Evolutionary conservation across 2,888 invertebrate genomes (phyloP).

Genomic region (Ennomos fuscantarius): DNA sequence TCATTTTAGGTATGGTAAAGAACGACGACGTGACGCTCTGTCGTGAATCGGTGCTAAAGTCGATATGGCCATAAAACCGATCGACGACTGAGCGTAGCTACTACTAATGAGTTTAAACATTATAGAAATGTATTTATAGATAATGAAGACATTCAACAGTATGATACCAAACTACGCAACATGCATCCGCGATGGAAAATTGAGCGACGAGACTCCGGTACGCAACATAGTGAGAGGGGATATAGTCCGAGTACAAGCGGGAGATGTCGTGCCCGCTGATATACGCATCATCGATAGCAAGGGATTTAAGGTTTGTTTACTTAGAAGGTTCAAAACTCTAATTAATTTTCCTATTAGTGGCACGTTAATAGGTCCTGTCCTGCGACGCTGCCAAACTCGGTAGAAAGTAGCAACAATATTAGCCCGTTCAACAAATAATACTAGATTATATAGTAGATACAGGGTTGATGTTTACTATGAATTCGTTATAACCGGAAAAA

Average conservation of each 20-base stretch:
- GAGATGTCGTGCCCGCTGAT: constrained; percentile 99
- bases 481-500: too few species aligned
- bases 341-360: too few species aligned
- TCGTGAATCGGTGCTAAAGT: too few species aligned
- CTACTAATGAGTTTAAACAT: too few species aligned
- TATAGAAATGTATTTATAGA: constrained; percentile 72
- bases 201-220: constrained; percentile 92
- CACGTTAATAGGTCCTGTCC: too few species aligned
- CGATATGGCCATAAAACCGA: too few species aligned
- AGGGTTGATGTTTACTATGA: too few species aligned
- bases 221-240: constrained; percentile 97
- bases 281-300: constrained; percentile 97
- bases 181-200: constrained; percentile 93
- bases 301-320: constrained; percentile 89
- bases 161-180: constrained; percentile 97
- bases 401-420: too few species aligned
- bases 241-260: constrained; percentile 94
- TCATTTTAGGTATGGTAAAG: neutral
- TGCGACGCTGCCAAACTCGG: too few species aligned
- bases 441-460: too few species aligned
- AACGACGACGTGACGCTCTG: neutral
- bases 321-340: neutral
- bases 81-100: too few species aligned
- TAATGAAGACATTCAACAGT: constrained; percentile 99
- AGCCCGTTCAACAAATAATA: too few species aligned